Evolutionary conservation across 2,888 invertebrate genomes (phyloP), one percentile per base, ranked within the genome.

Genomic region (Pristionchus mayeri): DNA sequence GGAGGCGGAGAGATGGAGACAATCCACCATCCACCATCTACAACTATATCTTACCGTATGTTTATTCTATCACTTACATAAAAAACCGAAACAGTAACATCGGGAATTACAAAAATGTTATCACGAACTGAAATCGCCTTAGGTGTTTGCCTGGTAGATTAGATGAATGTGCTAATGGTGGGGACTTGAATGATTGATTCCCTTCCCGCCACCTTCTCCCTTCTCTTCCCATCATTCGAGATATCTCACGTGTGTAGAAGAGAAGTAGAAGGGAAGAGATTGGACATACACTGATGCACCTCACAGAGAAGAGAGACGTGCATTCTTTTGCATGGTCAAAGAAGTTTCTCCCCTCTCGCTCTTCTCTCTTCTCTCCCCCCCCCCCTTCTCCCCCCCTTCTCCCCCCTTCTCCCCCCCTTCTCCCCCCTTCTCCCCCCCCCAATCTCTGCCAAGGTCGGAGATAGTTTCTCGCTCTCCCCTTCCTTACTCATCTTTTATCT

Each of bases 341-440:
- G 60, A 60, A 60, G 60, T 60, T 60, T 60, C 60, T 60, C 60
- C 9, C 27, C 16, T 27, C 57, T 27, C 57, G 3, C 21, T 40
- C 30, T 67, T n/a, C n/a, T n/a, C n/a, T n/a, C n/a, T n/a, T 57
- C 57, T 57, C n/a, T 57, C 57, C 24, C n/a, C 24, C 57, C 24
- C n/a, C 24, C 57, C 24, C n/a, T 57, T 24, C 48, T 48, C n/a
- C 11, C n/a, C 76, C n/a, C 44, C 48, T 24, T 48, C 48, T 76
- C 44, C 48, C 76, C 44, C 21, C 27, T 63, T 82, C 63, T 82
- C 60, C 13, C 63, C 24, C 63, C n/a, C 82, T 54, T 44, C 44
- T 48, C 27, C 44, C 44, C 67, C 44, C 57, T 57, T 24, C 30
- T 44, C 34, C 30, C 44, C 54, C 40, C 27, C 50, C 63, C 57